Conservation (phyloP, 2,888 invertebrate genomes). For the Drosophila nr. perissopoda region DNA sequence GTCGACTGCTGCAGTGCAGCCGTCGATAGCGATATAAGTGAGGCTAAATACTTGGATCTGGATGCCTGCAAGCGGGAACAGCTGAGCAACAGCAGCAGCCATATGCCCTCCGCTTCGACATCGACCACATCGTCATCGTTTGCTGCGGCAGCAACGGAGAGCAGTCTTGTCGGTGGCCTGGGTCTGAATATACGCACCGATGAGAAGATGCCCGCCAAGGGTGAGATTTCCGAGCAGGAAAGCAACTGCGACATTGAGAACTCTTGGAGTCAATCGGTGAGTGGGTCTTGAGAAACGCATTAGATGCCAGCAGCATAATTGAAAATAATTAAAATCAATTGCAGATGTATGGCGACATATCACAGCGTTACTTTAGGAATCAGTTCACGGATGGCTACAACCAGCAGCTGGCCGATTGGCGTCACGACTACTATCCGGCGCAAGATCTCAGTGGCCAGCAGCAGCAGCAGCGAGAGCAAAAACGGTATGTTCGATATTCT, state of each 20-base stretch:
- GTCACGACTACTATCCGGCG: slow-evolving; percentile 82
- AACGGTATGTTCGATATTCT: slow-evolving; percentile 63
- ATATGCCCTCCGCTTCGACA: slow-evolving; percentile 70
- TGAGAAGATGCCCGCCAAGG: slow-evolving; percentile 94
- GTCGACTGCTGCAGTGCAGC: slow-evolving; percentile 79
- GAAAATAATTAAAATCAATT: neutral
- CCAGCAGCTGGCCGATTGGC: slow-evolving; percentile 80
- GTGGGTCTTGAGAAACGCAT: neutral
- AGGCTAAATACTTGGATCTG: slow-evolving; percentile 84
- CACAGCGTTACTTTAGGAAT: slow-evolving; percentile 81
- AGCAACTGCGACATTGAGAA: slow-evolving; percentile 92
- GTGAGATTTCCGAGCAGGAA: slow-evolving; percentile 94
- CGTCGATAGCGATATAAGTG: slow-evolving; percentile 77
- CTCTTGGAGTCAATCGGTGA: slow-evolving; percentile 89
- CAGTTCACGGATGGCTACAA: slow-evolving; percentile 77
- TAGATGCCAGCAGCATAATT: neutral
- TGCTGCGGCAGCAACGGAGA: slow-evolving; percentile 83
- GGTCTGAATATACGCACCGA: slow-evolving; percentile 91
- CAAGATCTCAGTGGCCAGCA: slow-evolving; percentile 82
- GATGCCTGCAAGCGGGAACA: slow-evolving; percentile 83
- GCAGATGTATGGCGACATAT: slow-evolving; percentile 83
- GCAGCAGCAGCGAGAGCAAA: slow-evolving; percentile 53
- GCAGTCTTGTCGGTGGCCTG: slow-evolving; percentile 84
- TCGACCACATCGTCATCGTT: slow-evolving; percentile 81
- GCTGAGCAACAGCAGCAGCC: slow-evolving; percentile 67